Percentiles rank a stretch among this genome's conserved stretches.
phyloP scores from a whole-genome alignment of 2,797 vertebrate genomes.

The Enteromius paludinosus region DNA sequence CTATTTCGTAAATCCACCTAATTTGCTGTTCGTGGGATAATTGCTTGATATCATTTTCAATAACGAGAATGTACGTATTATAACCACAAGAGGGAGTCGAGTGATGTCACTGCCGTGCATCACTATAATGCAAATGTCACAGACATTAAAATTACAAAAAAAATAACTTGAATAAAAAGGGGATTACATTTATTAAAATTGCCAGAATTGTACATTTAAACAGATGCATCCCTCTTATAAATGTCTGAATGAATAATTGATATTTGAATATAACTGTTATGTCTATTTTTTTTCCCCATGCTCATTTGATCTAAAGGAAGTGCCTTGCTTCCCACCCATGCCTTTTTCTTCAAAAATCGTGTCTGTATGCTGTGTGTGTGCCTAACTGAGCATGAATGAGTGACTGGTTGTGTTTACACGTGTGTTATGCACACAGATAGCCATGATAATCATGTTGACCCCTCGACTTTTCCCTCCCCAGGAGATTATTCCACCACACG shows the following conservation, averaged over 20 bases:
- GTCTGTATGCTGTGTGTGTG: constrained; percentile 6
- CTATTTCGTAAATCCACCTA: constrained; percentile 6
- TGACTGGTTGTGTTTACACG: constrained; percentile 42
- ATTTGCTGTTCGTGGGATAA: constrained; percentile 1
- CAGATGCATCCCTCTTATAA: neutral
- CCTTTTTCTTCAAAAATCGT: constrained; percentile 33
- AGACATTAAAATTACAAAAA: constrained; percentile 2
- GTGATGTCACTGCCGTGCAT: constrained; percentile 34
- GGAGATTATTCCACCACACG: constrained; percentile 36
- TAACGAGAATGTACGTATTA: constrained; percentile 23
- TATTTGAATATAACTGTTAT: neutral
- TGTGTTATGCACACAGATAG: constrained; percentile 40
- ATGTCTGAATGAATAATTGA: neutral
- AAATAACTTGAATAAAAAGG: neutral
- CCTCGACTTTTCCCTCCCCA: constrained; percentile 31
- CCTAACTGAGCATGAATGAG: constrained; percentile 36
- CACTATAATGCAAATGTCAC: constrained; percentile 24
- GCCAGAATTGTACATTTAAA: neutral
- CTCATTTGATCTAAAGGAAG: constrained; percentile 34
- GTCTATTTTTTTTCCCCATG: neutral
- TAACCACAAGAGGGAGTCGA: constrained; percentile 64
- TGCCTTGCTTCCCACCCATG: constrained; percentile 32
- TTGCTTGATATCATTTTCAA: constrained; percentile 1
- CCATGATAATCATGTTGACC: constrained; percentile 46
- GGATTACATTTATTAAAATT: constrained; percentile 16